Base-by-base conservation (phyloP, 2,888 invertebrate genomes). In the Ennomos erosarius region DNA sequence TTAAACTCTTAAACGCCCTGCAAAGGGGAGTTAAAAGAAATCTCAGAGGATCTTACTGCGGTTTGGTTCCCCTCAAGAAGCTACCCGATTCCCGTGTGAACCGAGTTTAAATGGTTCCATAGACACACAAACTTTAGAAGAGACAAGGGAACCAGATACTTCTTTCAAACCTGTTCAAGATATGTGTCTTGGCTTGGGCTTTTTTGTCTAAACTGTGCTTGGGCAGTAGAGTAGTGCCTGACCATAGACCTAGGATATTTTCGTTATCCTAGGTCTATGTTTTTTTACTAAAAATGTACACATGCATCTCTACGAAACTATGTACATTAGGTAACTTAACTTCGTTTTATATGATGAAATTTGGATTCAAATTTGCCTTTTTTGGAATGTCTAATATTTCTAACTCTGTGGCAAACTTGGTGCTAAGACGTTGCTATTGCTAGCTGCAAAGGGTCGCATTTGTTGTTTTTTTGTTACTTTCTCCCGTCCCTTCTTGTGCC, bases 51-150 rank as follows among this genome's bases (percentile, higher is more conserved):
- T 80, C 78, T 84, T 81, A 69, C 64, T 67, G 67, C 45, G 68
- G 71, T 74, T 63, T 50, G 65, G 65, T 70, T 76, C 89, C 87
- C 90, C 82, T 87, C 84, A 87, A 89, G 89, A 84, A 78, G 9
- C 49, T 44, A 46, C 75, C 81, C 68, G 78, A 84, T 92, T 91
- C 91, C 91, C 91, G 90, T 91, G 91, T 87, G 91, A 91, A 91
- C 78, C 67, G 52, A 54, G 60, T 71, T 71, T 76, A 73, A 77
- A 71, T 68, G 67, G 69, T 43, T 49, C 55, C 75, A 70, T 65
- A 82, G 82, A 79, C 49, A 11, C 59, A 61, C 44, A 37, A 65
- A 60, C 11, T 38, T 26, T 52, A 43, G 36, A 59, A 13, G 10
- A 54, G 52, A 47, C 44, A 54, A 53, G 59, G n/a, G 5, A 26